A percentile compares a stretch with the other conserved stretches of the same genome.
phyloP scores from a whole-genome alignment of 2,888 invertebrate species.

The Psylliodes chrysocephalus region DNA sequence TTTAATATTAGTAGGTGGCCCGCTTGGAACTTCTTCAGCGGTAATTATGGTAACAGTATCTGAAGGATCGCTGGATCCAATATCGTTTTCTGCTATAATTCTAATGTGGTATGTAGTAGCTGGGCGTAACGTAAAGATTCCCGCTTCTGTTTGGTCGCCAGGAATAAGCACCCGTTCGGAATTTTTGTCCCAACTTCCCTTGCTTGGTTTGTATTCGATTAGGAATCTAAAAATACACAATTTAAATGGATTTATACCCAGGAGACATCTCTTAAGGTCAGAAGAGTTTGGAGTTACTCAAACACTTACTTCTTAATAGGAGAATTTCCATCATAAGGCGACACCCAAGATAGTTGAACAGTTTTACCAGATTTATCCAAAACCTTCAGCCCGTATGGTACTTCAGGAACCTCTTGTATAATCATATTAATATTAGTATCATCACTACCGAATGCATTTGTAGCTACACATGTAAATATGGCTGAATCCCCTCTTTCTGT shows the following conservation, averaged over 20 bases:
- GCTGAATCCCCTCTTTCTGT: slow-evolving; percentile 91
- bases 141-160: slow-evolving; percentile 89
- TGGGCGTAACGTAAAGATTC: slow-evolving; percentile 87
- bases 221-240: slow-evolving; percentile 77
- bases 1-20: slow-evolving; percentile 84
- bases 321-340: slow-evolving; percentile 92
- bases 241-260: no score
- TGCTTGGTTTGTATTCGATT: slow-evolving; percentile 90
- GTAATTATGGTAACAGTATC: slow-evolving; percentile 95
- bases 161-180: slow-evolving; percentile 89
- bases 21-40: slow-evolving; percentile 84
- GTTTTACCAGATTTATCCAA: slow-evolving; percentile 91
- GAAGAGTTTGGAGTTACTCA: no score
- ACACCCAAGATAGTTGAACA: slow-evolving; percentile 91
- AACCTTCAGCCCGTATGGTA: slow-evolving; percentile 88
- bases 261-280: no score
- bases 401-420: slow-evolving; percentile 91
- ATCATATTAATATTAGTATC: slow-evolving; percentile 96
- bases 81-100: slow-evolving; percentile 92
- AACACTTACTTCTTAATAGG: slow-evolving; percentile 76
- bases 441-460: slow-evolving; percentile 93
- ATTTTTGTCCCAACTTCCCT: slow-evolving; percentile 83
- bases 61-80: slow-evolving; percentile 92
- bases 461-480: slow-evolving; percentile 90
- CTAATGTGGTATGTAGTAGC: slow-evolving; percentile 93